Evolutionary conservation across 2,797 vertebrate genomes (phyloP).

Genomic region (Pantherophis vulpinus): DNA sequence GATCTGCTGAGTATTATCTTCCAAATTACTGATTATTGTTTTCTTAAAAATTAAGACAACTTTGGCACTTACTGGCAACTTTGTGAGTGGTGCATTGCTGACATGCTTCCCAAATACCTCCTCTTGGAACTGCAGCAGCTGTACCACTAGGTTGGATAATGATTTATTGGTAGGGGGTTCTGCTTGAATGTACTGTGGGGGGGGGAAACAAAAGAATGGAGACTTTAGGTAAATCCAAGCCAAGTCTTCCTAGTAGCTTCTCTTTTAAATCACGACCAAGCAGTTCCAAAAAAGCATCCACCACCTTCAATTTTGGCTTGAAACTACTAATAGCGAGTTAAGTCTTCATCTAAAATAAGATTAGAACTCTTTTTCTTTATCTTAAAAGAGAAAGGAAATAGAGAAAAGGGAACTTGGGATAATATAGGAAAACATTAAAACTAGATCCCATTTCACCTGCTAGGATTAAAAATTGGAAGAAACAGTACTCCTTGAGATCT

Average conservation of each 20-base stretch:
- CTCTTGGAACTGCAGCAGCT: slow-evolving; percentile 96
- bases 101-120: slow-evolving; percentile 97
- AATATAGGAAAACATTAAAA: neutral
- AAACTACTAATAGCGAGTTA: neutral
- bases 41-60: neutral
- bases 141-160: slow-evolving; percentile 94
- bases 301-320: neutral
- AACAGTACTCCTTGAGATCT: neutral
- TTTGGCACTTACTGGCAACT: slow-evolving; percentile 81
- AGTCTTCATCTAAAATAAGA: neutral
- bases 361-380: neutral
- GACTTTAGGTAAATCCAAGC: neutral
- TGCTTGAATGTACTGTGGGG: slow-evolving; percentile 91
- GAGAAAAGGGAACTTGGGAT: neutral
- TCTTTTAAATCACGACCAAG: neutral
- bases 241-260: neutral
- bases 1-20: neutral
- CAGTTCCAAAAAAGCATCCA: neutral
- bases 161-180: slow-evolving; percentile 98
- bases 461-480: neutral
- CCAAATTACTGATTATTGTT: neutral
- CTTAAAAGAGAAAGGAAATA: neutral
- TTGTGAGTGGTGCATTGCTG: slow-evolving; percentile 96
- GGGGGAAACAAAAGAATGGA: slow-evolving; percentile 33
- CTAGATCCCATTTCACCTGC: neutral